Base-by-base conservation (phyloP, 2,113 vertebrate species). In the Dendropsophus ebraccatus region DNA sequence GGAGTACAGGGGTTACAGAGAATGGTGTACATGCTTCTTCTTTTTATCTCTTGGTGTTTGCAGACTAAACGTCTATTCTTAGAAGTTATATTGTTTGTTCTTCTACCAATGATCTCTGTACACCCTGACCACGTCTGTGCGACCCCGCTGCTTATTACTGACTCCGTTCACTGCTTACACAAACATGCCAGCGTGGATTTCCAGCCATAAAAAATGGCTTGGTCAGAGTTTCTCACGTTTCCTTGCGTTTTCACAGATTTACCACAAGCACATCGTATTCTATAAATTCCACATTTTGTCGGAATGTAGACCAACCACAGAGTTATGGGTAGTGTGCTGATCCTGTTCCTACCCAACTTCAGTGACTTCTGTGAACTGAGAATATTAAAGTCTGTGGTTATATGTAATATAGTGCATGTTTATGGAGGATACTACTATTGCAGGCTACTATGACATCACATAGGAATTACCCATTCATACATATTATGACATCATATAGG, bases 221-320 rank as follows among this genome's bases (percentile, higher is more conserved):
- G 41, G 41, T 56, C 10, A 6, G 2, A 23, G 16, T 56, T 58
- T 5, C 30, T 58, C 52, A 41, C 3, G 41, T 79, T 13, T 58
- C 5, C 9, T 0, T 58, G 21, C 16, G 2, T 35, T 54, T 79
- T 58, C 17, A 11, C 17, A 41, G 52, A 30, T 58, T 58, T n/a
- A 58, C 76, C 76, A 58, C 76, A 79, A 37, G 74, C 25, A 54
- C 21, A 77, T 77, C 49, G 32, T 52, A 52, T 25, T 32, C 25
- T 4, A 21, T 28, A 56, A 25, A 77, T 77, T 19, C 50, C 50
- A 23, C 50, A 5, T 56, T 74, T 77, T 32, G n/a, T 30, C 5
- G 35, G 28, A 54, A 10, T 32, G 30, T 54, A 54, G 49, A 19
- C 9, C 54, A 11, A 54, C 28, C 30, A 9, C 75, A 54, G 50